These are phyloP conservation scores for Characodon lateralis DNA, from an alignment of 2,797 vertebrate species.

Conservation along the genomic window DNA sequence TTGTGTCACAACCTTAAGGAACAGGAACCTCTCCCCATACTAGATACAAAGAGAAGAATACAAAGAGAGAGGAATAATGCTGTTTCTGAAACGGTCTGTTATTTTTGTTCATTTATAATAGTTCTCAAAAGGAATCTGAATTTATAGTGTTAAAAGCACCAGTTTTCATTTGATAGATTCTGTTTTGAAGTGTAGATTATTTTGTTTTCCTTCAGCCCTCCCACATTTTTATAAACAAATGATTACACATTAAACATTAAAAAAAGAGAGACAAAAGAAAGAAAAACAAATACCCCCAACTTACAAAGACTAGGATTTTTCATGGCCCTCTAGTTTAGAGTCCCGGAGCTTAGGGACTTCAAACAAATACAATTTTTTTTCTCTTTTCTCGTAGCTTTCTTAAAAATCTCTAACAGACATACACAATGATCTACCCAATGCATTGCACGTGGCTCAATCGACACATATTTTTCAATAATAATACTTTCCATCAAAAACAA, in stretches of 20 bases:
- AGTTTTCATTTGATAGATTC: constrained; percentile 79
- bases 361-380: constrained; percentile 84
- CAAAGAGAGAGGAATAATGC: constrained; percentile 82
- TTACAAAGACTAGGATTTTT: constrained; percentile 87
- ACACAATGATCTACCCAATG: constrained; percentile 92
- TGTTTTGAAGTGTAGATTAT: constrained; percentile 77
- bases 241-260: constrained; percentile 84
- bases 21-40: constrained; percentile 79
- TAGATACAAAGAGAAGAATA: constrained; percentile 86
- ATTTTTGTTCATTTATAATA: constrained; percentile 86
- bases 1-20: constrained; percentile 80
- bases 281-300: constrained; percentile 84
- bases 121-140: constrained; percentile 77
- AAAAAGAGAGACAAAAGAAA: constrained; percentile 58
- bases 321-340: constrained; percentile 89
- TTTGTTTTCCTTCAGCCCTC: constrained; percentile 88
- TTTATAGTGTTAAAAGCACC: constrained; percentile 90
- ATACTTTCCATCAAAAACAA: constrained; percentile 83
- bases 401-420: constrained; percentile 92
- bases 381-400: constrained; percentile 82
- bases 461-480: constrained; percentile 85
- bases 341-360: constrained; percentile 89
- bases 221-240: constrained; percentile 86
- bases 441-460: constrained; percentile 93
- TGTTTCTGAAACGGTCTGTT: constrained; percentile 83